Evolutionary conservation across 2,113 vertebrate genomes (phyloP).

Genomic region (Salvelinus namaycush): DNA sequence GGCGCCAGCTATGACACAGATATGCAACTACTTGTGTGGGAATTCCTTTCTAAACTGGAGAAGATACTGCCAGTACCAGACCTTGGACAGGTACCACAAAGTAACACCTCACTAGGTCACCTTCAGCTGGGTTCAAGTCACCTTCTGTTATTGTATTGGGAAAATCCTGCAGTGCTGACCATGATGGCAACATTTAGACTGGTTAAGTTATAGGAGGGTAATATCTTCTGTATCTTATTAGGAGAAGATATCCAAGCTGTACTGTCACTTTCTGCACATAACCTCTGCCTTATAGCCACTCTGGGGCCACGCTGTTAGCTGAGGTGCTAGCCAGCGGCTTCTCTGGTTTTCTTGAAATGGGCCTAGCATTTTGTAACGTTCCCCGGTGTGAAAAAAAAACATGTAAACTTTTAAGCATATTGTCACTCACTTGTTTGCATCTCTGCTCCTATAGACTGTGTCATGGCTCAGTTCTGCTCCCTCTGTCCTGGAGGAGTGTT

Average conservation of each 20-base stretch:
- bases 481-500: slow-evolving; percentile 55
- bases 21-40: slow-evolving; percentile 74
- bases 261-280: no score
- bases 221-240: no score
- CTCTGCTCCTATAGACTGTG: slow-evolving; percentile 17
- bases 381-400: neutral
- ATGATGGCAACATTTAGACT: no score
- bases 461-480: slow-evolving; percentile 41
- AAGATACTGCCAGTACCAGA: slow-evolving; percentile 61
- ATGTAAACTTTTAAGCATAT: neutral
- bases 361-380: no score
- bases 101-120: neutral
- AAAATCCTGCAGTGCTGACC: neutral
- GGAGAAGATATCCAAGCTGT: no score
- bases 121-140: neutral
- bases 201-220: no score
- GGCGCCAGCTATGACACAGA: slow-evolving; percentile 69
- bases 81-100: slow-evolving; percentile 56
- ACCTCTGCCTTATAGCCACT: no score
- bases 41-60: slow-evolving; percentile 76
- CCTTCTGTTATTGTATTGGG: neutral
- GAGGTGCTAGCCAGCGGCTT: no score
- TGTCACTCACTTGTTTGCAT: neutral
- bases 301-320: no score
- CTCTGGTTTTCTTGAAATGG: no score